Evolutionary conservation across 1,140 invertebrate species (phyloP), one percentile per base, ranked within the genome.

Genomic region (Tribolium castaneum): DNA sequence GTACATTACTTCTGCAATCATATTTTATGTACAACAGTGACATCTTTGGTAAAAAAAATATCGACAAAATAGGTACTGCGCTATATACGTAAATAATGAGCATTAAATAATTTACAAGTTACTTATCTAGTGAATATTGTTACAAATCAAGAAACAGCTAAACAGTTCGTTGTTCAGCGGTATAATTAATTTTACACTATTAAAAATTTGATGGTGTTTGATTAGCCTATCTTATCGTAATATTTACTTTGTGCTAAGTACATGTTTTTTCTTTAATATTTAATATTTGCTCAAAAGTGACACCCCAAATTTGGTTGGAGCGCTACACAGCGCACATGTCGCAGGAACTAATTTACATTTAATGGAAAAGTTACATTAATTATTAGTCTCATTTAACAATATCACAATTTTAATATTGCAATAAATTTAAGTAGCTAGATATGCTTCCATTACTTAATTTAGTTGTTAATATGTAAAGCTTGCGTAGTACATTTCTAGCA

Each of bases 361-460:
- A 85, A 85, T 84, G 83, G 82, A 83, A 83, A 83, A 82, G 81
- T 82, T 84, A 83, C 75, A 75, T 71, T 82, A 80, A 81, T 84
- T 83, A 83, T 85, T 85, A 86, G 85, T 86, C 84, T 86, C 83
- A 85, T 85, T 84, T 82, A 84, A 85, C 83, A 84, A 86, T 86
- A 86, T 86, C 85, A 86, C 85, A 86, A 86, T 85, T 85, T 85
- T 78, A 85, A 86, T 86, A 86, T 86, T 86, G 85, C 85, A 86
- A 85, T 85, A 85, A 84, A 83, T 83, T 75, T 80, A 76, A 79
- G 78, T 81, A 82, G 82, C 84, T 84, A 85, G 84, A 84, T 85
- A 85, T 85, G 84, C 83, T 82, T 84, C 78, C 80, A 83, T 82
- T 77, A 78, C 70, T 76, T 78, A 52, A 76, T 70, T 76, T 70